A percentile compares a stretch with the other conserved stretches of the same genome.
phyloP scores from a whole-genome alignment of 1,140 invertebrate genomes.

The Bombus sibiricus region DNA sequence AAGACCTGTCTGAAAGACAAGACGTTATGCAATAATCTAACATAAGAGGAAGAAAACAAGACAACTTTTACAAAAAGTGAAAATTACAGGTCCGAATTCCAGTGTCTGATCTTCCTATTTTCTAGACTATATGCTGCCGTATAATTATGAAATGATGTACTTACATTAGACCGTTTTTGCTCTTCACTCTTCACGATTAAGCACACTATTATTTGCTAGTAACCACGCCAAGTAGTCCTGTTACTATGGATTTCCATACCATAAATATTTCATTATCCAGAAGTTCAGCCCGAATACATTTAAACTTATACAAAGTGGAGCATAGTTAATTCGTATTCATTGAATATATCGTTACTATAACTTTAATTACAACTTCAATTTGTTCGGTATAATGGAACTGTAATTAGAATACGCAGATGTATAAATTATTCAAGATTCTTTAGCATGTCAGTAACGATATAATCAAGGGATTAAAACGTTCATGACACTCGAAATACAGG shows the following conservation, averaged over 20 bases:
- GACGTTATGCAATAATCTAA: no score
- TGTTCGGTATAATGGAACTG: not conserved
- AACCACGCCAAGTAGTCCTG: not conserved
- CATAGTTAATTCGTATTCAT: slow-evolving; percentile 1
- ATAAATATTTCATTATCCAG: not conserved
- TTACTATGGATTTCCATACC: not conserved
- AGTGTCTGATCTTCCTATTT: no score
- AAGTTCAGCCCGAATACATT: slow-evolving; percentile 1
- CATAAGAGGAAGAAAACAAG: no score
- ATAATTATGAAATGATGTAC: no score
- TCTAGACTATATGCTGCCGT: no score
- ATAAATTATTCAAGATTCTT: not conserved
- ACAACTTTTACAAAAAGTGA: no score
- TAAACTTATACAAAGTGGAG: not conserved
- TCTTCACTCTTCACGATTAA: not conserved
- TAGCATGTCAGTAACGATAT: not conserved
- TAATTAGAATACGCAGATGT: not conserved
- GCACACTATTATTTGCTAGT: not conserved
- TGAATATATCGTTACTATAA: not conserved
- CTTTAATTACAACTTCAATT: not conserved
- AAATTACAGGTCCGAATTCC: no score
- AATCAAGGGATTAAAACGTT: not conserved
- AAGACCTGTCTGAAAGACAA: no score
- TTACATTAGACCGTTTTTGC: not conserved
- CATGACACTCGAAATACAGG: not conserved